These are phyloP conservation scores for Trichoplusia ni DNA, from an alignment of 1,140 invertebrate genomes.

Conservation along the genomic window DNA sequence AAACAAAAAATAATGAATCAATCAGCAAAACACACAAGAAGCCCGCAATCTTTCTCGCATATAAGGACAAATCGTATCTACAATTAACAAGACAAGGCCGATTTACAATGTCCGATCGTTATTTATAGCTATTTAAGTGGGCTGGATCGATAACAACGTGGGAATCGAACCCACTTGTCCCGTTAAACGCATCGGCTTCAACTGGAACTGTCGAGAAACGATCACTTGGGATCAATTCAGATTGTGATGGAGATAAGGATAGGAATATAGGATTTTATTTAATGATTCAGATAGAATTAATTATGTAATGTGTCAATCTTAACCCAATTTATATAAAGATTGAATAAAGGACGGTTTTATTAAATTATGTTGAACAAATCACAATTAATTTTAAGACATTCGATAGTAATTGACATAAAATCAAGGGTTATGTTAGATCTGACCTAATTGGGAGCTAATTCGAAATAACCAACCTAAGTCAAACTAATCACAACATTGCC, in stretches of 20 bases:
- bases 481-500: too few species aligned
- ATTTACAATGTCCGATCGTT: slow-evolving; percentile 14
- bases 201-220: slow-evolving; percentile 4
- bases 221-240: slow-evolving; percentile 8
- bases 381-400: too few species aligned
- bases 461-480: too few species aligned
- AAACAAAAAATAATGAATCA: neutral
- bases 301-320: too few species aligned
- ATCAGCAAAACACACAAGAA: neutral
- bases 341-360: too few species aligned
- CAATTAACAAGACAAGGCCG: slow-evolving; percentile 17
- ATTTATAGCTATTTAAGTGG: slow-evolving; percentile 31
- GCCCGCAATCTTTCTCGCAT: neutral
- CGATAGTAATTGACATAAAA: too few species aligned
- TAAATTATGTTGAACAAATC: too few species aligned
- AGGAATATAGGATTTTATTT: neutral
- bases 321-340: too few species aligned
- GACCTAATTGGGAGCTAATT: too few species aligned
- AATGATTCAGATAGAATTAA: slow-evolving; percentile 3
- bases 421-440: too few species aligned
- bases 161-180: slow-evolving; percentile 22
- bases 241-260: slow-evolving; percentile 15
- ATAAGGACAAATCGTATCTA: slow-evolving; percentile 12
- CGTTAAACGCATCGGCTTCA: slow-evolving; percentile 5
- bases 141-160: slow-evolving; percentile 19